Evolutionary conservation across 2,888 invertebrate species (phyloP).

Genomic region (Erebia aethiops): DNA sequence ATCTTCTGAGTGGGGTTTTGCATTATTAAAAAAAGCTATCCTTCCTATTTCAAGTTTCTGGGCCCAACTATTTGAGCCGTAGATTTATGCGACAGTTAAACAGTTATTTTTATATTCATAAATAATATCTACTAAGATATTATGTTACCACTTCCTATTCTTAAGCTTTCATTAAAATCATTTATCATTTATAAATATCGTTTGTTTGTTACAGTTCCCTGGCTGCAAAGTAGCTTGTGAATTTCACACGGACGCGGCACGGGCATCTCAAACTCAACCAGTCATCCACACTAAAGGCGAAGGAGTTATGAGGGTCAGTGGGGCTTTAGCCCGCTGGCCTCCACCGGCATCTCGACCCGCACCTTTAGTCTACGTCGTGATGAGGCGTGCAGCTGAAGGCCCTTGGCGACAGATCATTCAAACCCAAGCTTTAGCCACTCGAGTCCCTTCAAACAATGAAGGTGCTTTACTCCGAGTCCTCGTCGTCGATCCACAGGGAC

Average conservation of each 20-base stretch:
- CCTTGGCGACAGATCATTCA: slow-evolving; percentile 87
- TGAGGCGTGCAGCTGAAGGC: slow-evolving; percentile 85
- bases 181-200: background rate
- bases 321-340: slow-evolving; percentile 86
- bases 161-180: too few species aligned
- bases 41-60: too few species aligned
- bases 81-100: too few species aligned
- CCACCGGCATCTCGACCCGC: slow-evolving; percentile 84
- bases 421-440: slow-evolving; percentile 85
- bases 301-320: slow-evolving; percentile 85
- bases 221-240: slow-evolving; percentile 88
- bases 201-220: slow-evolving; percentile 83
- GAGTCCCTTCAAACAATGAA: slow-evolving; percentile 85
- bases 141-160: too few species aligned
- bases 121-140: too few species aligned
- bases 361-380: slow-evolving; percentile 87
- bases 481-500: slow-evolving; percentile 87
- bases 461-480: slow-evolving; percentile 86
- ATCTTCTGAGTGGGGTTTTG: too few species aligned
- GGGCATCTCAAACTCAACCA: slow-evolving; percentile 85
- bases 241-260: slow-evolving; percentile 85
- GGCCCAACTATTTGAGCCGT: too few species aligned
- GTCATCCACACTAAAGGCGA: slow-evolving; percentile 88
- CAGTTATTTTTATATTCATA: background rate
- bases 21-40: too few species aligned